Evolutionary conservation across 2,888 invertebrate species (phyloP).

Genomic region (Drosophila emarginata): DNA sequence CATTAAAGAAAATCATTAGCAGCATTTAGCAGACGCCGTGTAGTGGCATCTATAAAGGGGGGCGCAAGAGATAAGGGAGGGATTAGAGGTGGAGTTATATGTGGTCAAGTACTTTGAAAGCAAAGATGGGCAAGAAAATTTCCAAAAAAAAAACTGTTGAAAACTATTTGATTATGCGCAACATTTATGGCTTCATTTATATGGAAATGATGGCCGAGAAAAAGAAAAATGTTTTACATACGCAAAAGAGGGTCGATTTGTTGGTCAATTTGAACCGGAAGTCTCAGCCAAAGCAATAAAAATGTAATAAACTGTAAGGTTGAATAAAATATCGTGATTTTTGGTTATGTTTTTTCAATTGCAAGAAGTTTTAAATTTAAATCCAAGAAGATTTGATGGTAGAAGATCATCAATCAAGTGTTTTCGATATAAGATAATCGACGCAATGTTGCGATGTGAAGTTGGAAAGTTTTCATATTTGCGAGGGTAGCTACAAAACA

Average conservation of each 20-base stretch:
- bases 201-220: conserved; percentile 51
- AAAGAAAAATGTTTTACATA: neutral
- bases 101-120: conserved; percentile 53
- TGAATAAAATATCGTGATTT: neutral
- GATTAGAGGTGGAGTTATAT: conserved; percentile 34
- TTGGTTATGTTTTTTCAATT: neutral
- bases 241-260: neutral
- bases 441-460: conserved; percentile 62
- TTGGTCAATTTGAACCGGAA: neutral
- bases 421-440: conserved; percentile 72
- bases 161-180: conserved; percentile 54
- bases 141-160: conserved; percentile 9
- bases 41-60: neutral
- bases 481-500: conserved; percentile 34
- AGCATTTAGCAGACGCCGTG: conserved; percentile 50
- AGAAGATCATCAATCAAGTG: conserved; percentile 61
- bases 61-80: neutral
- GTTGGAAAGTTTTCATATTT: conserved; percentile 31
- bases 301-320: too few species aligned
- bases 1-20: conserved; percentile 68
- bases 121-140: neutral
- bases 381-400: conserved; percentile 19
- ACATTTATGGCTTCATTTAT: conserved; percentile 55
- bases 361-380: neutral
- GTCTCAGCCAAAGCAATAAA: too few species aligned